A percentile compares a stretch with the other conserved stretches of the same genome.
Evolutionary conservation across 2,797 vertebrate genomes (phyloP).

Genomic region (Microcaecilia unicolor): DNA sequence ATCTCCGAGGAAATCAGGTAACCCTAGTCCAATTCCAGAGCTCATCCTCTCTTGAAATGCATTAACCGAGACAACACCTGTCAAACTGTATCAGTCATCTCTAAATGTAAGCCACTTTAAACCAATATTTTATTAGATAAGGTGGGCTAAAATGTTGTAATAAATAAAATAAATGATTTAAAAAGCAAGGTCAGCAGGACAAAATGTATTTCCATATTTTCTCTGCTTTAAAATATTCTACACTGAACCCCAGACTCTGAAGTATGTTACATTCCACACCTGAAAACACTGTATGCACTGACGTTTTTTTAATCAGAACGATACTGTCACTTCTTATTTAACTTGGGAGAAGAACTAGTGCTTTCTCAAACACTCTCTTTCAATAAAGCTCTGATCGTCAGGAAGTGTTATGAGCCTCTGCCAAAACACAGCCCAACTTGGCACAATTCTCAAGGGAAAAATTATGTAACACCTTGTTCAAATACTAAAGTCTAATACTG

Average conservation of each 20-base stretch:
- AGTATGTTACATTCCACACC: background rate
- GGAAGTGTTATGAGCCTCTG: background rate
- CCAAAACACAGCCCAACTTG: constrained; percentile 2
- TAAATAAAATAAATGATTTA: too few species aligned
- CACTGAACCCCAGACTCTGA: constrained; percentile 3
- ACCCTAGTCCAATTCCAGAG: too few species aligned
- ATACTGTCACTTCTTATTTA: constrained; percentile 12
- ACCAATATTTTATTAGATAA: too few species aligned
- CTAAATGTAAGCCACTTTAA: too few species aligned
- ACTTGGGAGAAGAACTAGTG: background rate
- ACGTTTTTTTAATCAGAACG: constrained; percentile 10
- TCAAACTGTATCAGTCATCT: too few species aligned
- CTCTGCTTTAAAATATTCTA: background rate
- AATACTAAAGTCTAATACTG: too few species aligned
- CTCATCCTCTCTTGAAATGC: too few species aligned
- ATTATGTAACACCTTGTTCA: constrained; percentile 10
- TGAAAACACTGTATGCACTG: constrained; percentile 9
- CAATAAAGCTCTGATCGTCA: background rate
- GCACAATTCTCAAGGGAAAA: constrained; percentile 2
- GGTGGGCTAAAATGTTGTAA: too few species aligned
- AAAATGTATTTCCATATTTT: too few species aligned
- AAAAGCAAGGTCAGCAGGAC: too few species aligned
- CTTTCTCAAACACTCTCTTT: constrained; percentile 1
- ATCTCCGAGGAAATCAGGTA: too few species aligned
- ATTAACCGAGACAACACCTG: too few species aligned